A percentile compares a stretch with the other conserved stretches of the same genome.
phyloP scores from a whole-genome alignment of 2,888 invertebrate species.

The Clepsis dumicolana region DNA sequence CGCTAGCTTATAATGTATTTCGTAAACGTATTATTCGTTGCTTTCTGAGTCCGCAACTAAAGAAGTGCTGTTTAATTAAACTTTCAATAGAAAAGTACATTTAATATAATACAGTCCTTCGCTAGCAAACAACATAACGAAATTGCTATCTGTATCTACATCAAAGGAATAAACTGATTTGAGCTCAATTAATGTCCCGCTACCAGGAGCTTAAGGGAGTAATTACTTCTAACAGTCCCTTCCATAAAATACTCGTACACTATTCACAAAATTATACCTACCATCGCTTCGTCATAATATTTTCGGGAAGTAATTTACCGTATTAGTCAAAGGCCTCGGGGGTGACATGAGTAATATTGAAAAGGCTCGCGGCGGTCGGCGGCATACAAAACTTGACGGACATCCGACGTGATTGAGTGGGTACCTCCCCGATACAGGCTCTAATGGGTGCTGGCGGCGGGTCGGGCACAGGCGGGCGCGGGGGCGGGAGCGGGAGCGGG shows the following conservation, averaged over 20 bases:
- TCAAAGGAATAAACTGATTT: background rate
- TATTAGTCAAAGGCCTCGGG: slow-evolving; percentile 60
- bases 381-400: slow-evolving; percentile 76
- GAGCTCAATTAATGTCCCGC: slow-evolving; percentile 3
- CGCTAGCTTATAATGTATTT: background rate
- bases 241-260: slow-evolving; percentile 16
- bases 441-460: slow-evolving; percentile 66
- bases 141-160: background rate
- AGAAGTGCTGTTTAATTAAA: background rate
- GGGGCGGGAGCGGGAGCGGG: slow-evolving; percentile 41
- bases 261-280: slow-evolving; percentile 45
- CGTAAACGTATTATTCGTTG: background rate
- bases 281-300: slow-evolving; percentile 43
- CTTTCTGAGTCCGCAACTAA: background rate
- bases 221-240: slow-evolving; percentile 8
- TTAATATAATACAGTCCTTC: background rate
- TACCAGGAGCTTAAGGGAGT: slow-evolving; percentile 2
- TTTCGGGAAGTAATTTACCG: slow-evolving; percentile 51
- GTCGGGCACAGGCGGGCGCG: slow-evolving; percentile 45
- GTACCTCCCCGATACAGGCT: slow-evolving; percentile 68
- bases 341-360: slow-evolving; percentile 62
- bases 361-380: slow-evolving; percentile 58
- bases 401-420: slow-evolving; percentile 78
- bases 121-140: background rate
- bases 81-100: background rate